phyloP scores from a whole-genome alignment of 2,113 vertebrate species.

The Protobothrops flavoviridis region DNA sequence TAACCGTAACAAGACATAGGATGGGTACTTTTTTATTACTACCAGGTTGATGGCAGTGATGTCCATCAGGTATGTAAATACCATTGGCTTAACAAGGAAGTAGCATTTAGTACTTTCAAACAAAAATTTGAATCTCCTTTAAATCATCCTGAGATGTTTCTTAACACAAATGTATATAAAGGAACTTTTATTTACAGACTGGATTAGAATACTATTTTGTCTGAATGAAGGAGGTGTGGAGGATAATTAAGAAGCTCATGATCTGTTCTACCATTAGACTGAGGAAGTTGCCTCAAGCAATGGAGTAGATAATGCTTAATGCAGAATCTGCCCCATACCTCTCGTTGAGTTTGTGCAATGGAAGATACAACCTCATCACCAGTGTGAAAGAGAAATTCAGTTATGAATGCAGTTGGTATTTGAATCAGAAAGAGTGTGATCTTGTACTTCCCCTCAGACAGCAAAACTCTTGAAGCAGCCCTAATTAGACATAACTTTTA shows the following conservation, averaged over 20 bases:
- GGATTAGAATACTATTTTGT: neutral
- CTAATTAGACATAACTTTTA: neutral
- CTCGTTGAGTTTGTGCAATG: neutral
- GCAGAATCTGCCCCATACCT: neutral
- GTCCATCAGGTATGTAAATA: conserved; percentile 46
- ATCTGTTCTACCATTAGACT: neutral
- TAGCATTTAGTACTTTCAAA: rapidly evolving
- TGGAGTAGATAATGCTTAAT: neutral
- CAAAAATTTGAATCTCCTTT: rapidly evolving
- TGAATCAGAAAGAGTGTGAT: neutral
- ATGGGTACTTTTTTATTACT: conserved; percentile 44
- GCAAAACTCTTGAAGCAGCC: neutral
- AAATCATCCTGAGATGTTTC: neutral
- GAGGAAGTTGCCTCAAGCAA: neutral
- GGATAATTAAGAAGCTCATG: neutral
- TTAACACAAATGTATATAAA: neutral
- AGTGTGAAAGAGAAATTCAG: neutral
- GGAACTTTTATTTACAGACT: neutral
- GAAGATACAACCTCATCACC: neutral
- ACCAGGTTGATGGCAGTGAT: neutral
- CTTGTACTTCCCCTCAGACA: neutral
- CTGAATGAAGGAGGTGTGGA: neutral
- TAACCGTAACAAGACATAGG: conserved; percentile 52
- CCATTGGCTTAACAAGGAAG: neutral
- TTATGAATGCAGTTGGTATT: neutral